Percentiles rank a stretch among this genome's conserved stretches.
Evolutionary conservation across 2,113 vertebrate species (phyloP).

Genomic region (Microtus montanus): DNA sequence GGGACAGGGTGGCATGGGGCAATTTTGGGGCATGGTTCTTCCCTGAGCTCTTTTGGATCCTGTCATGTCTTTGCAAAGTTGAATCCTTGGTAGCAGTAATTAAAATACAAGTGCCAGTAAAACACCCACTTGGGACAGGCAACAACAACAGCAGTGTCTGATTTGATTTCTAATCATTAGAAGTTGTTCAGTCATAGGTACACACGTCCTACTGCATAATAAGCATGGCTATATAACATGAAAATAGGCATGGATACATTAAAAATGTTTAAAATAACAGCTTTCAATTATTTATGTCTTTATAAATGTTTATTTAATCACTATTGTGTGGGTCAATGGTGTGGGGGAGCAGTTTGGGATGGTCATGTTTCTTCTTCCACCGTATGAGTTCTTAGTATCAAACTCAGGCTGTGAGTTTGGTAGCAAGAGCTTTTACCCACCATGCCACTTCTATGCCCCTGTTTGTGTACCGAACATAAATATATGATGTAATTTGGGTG

Average conservation of each 20-base stretch:
- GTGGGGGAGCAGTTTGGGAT: not conserved
- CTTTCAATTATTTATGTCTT: not conserved
- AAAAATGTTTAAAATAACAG: not conserved
- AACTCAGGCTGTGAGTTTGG: not conserved
- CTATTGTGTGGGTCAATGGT: not conserved
- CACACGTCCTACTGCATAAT: not conserved
- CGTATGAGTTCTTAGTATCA: not conserved
- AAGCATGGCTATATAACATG: not conserved
- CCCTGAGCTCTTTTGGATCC: not conserved
- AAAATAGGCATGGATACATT: too few species aligned
- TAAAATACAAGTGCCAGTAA: not conserved
- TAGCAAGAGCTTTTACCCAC: not conserved
- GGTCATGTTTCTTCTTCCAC: not conserved
- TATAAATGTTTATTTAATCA: not conserved
- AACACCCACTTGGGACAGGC: not conserved
- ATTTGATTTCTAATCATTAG: conserved; percentile 18
- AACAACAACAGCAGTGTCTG: not conserved
- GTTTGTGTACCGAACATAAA: not conserved
- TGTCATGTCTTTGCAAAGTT: not conserved
- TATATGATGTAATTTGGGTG: not conserved
- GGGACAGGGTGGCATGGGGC: not conserved
- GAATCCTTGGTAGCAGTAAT: not conserved
- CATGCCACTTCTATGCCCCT: not conserved
- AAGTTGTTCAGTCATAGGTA: not conserved
- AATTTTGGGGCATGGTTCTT: not conserved